Conservation (phyloP, 2,113 vertebrate species). For the Grammomys surdaster region DNA sequence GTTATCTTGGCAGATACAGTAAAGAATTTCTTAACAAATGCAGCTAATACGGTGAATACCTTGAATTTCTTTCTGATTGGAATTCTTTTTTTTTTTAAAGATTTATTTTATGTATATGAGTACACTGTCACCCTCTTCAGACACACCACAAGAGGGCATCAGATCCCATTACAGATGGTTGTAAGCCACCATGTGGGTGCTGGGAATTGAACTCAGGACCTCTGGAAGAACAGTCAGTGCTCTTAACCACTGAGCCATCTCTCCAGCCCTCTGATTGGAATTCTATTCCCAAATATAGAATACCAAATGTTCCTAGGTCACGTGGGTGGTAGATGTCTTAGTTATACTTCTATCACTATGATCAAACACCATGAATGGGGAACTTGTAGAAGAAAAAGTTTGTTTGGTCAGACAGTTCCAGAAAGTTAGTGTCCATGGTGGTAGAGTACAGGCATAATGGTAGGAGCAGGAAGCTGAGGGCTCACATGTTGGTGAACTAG, state of each 20-base stretch:
- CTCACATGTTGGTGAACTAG: background rate
- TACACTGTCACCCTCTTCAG: too few species aligned
- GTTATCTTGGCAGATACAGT: accelerated
- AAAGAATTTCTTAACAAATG: conserved; percentile 38
- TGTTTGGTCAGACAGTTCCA: background rate
- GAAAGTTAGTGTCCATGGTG: background rate
- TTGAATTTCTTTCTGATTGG: conserved; percentile 64
- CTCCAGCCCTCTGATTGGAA: conserved; percentile 64
- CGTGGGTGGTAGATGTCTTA: background rate
- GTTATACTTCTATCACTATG: background rate
- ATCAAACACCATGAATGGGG: background rate
- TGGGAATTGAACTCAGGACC: too few species aligned
- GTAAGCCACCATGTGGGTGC: too few species aligned
- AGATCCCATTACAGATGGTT: too few species aligned
- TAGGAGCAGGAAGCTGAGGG: background rate
- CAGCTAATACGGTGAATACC: background rate
- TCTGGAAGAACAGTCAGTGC: too few species aligned
- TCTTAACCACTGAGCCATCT: too few species aligned
- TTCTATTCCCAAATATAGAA: conserved; percentile 55
- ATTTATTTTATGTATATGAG: too few species aligned
- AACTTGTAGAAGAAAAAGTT: background rate
- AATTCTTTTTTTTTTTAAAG: too few species aligned
- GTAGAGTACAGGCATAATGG: too few species aligned
- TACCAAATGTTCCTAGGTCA: conserved; percentile 10
- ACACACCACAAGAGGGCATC: too few species aligned